Evolutionary conservation across 2,888 invertebrate genomes (phyloP), one percentile per base, ranked within the genome.

Genomic region (Melipona beecheii): DNA sequence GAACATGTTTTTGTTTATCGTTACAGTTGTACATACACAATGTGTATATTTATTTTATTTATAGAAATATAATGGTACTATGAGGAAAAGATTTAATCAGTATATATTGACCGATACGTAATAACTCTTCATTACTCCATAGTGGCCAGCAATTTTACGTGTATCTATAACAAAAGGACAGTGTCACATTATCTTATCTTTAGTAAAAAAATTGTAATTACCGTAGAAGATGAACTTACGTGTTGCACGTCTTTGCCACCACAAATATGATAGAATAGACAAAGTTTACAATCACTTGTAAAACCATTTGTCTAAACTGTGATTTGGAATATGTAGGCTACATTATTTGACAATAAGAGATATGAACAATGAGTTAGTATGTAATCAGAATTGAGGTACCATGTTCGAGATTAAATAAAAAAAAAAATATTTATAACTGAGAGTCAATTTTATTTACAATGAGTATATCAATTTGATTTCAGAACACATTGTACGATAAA

Each of bases 21-120:
- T n/a, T 71, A 75, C 52, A 64, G 81, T 75, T 85, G 81, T 85
- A 85, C 71, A 83, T 62, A 74, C 52, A 75, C 36, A 49, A 64
- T 70, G 60, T 78, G 68, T 78, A 81, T 78, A 85, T 84, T 85
- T 84, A 81, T 81, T 84, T 84, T 69, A 84, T 78, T 85, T 84
- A 73, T 85, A 81, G 69, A 75, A 74, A 62, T 75, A 81, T 54
- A 65, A 71, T 72, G 68, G 64, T 60, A 68, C 68, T 19, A 31
- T 68, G 54, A 80, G n/a, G 24, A 62, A 49, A n/a, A 24, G 62
- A 77, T 68, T 76, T 49, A 13, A 69, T 24, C 49, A 60, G 24
- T 78, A 72, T 27, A 77, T 52, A 4, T 43, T 43, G 43, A 43
- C 43, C 43, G 1, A 43, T 43, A 43, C 11, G 9, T 73, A 24